Evolutionary conservation across 2,797 vertebrate genomes (phyloP), one percentile per base, ranked within the genome.

Genomic region (Chromis chromis): DNA sequence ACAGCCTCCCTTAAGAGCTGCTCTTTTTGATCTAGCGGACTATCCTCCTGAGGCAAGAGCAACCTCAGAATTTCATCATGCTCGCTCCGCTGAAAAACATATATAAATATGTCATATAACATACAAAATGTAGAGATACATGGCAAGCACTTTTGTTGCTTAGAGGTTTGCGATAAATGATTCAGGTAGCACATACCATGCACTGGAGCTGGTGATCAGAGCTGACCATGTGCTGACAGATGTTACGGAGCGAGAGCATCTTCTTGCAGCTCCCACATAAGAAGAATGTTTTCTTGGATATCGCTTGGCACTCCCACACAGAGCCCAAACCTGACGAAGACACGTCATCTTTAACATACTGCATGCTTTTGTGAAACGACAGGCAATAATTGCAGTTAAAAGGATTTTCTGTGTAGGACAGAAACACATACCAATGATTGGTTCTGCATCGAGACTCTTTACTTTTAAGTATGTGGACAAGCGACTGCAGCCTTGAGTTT

Each of bases 191-290:
- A 83, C 89, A 86, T 68, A 93, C 93, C 4, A 89, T 24, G 69
- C 82, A 88, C 1, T 62, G 33, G 1, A 44, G 1, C 61, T 61
- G 63, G 81, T 94, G 93, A 0, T 48, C 0, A 0, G 0, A 0
- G 40, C 84, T 90, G 62, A 60, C 3, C 60, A 93, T 49, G 74
- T 94, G 93, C 10, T 71, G 3, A 66, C 55, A 86, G 49, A 94
- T 79, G 2, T 84, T 14, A 0, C 0, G 11, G 24, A 1, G 1
- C 2, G 10, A 9, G 27, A 93, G 1, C 0, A 0, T 86, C 69
- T 72, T 17, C 0, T 27, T 36, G 46, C 93, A 94, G 86, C 88
- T 84, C 42, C 86, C 80, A 40, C 93, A 94, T 68, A 94, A 65
- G 76, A 44, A 94, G 67, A 93, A 83, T 0, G 85, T 24, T 0